Percentiles rank a stretch among this genome's conserved stretches.
phyloP scores from a whole-genome alignment of 1,140 invertebrate species.

The Pinna nobilis region DNA sequence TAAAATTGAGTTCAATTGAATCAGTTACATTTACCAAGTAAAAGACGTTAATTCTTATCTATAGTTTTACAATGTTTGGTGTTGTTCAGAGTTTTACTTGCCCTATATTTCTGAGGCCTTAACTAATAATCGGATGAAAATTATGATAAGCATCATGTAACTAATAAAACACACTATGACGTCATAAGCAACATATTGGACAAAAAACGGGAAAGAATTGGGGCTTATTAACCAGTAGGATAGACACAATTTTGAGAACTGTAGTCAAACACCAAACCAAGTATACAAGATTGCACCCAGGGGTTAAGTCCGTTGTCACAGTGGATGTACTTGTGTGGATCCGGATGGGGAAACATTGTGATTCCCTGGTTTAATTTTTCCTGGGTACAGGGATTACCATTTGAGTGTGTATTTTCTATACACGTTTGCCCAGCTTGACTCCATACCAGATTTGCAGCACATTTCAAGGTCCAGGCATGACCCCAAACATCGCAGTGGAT shows the following conservation, averaged over 20 bases:
- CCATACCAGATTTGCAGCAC: conserved; percentile 16
- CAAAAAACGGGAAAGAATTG: no score
- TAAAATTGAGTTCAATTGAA: no score
- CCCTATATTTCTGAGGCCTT: no score
- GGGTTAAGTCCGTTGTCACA: conserved; percentile 25
- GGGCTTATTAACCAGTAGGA: neutral
- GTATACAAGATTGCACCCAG: neutral
- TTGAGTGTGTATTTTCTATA: neutral
- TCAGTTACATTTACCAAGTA: no score
- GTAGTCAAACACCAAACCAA: neutral
- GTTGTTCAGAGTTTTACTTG: no score
- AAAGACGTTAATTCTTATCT: no score
- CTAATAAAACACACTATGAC: no score
- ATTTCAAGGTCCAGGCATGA: conserved; percentile 17
- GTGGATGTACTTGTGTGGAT: conserved; percentile 28
- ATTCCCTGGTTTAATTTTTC: conserved; percentile 14
- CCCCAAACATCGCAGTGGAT: conserved; percentile 46
- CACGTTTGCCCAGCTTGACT: conserved; percentile 16
- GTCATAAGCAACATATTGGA: no score
- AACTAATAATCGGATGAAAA: no score
- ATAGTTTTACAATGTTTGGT: no score
- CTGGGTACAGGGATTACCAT: conserved; percentile 19
- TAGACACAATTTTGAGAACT: neutral
- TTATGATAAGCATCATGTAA: no score
- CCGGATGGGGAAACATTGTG: conserved; percentile 17